A percentile compares a stretch with the other conserved stretches of the same genome.
phyloP scores from a whole-genome alignment of 1,140 invertebrate genomes.

The Macrosteles quadrilineatus region DNA sequence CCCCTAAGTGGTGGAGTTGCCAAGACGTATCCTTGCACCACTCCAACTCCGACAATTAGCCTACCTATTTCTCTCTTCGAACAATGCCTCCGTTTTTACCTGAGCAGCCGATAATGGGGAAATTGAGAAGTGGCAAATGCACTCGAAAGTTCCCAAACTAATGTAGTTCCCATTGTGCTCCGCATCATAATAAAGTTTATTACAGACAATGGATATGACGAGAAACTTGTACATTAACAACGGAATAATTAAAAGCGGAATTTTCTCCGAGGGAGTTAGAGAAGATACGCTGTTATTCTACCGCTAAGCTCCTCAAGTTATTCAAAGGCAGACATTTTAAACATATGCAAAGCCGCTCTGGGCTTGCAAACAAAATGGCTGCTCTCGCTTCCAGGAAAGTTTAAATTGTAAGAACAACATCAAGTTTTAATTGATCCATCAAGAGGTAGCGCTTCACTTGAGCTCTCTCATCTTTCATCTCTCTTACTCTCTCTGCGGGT shows the following conservation, averaged over 20 bases:
- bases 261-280: constrained; percentile 19
- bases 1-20: too few species aligned
- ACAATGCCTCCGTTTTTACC: constrained; percentile 6
- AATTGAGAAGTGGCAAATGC: constrained; percentile 26
- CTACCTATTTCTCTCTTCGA: background rate
- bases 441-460: constrained; percentile 3
- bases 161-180: constrained; percentile 18
- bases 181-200: constrained; percentile 18
- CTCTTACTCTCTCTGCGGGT: background rate
- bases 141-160: constrained; percentile 19
- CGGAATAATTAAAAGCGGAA: constrained; percentile 23
- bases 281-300: constrained; percentile 25
- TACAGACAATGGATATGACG: constrained; percentile 22
- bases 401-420: constrained; percentile 36
- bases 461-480: background rate
- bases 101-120: background rate
- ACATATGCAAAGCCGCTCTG: constrained; percentile 31
- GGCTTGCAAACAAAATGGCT: constrained; percentile 34
- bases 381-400: constrained; percentile 25
- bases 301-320: constrained; percentile 29
- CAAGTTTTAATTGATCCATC: constrained; percentile 35
- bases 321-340: constrained; percentile 32
- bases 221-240: constrained; percentile 27
- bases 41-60: background rate
- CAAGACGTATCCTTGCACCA: background rate